These are phyloP conservation scores for Metopia argyrocephala DNA, from an alignment of 2,888 invertebrate species.

Conservation along the genomic window DNA sequence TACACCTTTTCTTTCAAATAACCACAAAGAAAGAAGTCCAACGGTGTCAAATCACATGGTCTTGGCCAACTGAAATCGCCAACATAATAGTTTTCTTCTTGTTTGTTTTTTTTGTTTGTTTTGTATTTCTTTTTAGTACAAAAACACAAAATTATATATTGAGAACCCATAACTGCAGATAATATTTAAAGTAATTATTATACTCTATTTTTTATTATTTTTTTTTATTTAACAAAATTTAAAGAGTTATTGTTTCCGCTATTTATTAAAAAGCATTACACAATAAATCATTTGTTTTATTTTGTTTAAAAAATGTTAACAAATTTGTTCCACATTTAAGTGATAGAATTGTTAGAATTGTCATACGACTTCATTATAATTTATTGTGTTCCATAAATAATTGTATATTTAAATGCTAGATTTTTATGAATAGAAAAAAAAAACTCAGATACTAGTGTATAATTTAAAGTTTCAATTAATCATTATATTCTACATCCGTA, in stretches of 20 bases:
- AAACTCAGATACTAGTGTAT: background rate
- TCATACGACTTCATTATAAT: slow-evolving; percentile 10
- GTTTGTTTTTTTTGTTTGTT: no score
- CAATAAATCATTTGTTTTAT: background rate
- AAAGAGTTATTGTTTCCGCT: background rate
- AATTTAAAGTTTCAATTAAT: slow-evolving; percentile 6
- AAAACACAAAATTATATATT: no score
- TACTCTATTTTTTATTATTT: background rate
- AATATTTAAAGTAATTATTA: no score
- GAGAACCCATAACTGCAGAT: no score
- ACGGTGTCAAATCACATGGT: no score
- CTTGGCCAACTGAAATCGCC: no score
- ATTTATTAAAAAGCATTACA: background rate
- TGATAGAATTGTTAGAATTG: background rate
- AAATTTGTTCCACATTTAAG: slow-evolving; percentile 1
- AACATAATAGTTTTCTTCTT: no score
- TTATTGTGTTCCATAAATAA: slow-evolving; percentile 10
- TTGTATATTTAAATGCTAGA: slow-evolving; percentile 7
- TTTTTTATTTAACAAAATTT: background rate
- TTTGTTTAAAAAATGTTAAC: background rate
- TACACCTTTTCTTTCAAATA: no score
- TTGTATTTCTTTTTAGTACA: no score
- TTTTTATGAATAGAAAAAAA: slow-evolving; percentile 3
- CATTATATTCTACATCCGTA: background rate
- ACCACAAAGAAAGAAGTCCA: no score